Conservation (phyloP, 2,797 vertebrate species). For the Diplodus puntazzo region DNA sequence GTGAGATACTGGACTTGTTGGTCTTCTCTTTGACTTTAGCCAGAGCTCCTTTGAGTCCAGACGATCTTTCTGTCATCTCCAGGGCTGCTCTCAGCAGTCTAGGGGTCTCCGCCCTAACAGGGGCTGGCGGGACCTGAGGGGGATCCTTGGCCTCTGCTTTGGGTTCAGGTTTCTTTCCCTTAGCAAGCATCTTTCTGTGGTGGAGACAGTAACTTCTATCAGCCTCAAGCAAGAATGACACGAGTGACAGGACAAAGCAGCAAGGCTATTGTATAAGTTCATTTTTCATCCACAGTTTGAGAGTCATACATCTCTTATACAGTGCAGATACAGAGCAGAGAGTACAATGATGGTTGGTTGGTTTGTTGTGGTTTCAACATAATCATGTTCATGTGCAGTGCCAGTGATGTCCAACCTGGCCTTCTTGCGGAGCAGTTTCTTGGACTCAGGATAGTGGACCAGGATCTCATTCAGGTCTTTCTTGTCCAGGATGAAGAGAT, state of each 20-base stretch:
- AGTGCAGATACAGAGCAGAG: neutral
- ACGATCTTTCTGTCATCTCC: constrained; percentile 83
- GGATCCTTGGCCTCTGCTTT: constrained; percentile 80
- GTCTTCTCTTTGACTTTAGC: constrained; percentile 88
- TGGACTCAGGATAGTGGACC: constrained; percentile 97
- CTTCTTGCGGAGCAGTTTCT: constrained; percentile 96
- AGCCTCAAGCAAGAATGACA: neutral
- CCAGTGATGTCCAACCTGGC: constrained; percentile 86
- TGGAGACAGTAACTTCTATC: constrained; percentile 19
- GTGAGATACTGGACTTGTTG: constrained; percentile 85
- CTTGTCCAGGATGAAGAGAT: constrained; percentile 98
- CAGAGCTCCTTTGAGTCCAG: constrained; percentile 85
- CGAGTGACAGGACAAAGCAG: neutral
- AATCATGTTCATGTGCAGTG: neutral
- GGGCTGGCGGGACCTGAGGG: constrained; percentile 78
- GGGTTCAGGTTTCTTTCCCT: constrained; percentile 87
- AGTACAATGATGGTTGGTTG: neutral
- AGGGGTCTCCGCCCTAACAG: constrained; percentile 87
- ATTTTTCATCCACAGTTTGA: neutral
- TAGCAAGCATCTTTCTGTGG: constrained; percentile 93
- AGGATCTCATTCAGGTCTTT: constrained; percentile 97
- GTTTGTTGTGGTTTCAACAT: neutral
- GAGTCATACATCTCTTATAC: too few species aligned
- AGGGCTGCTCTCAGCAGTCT: constrained; percentile 92
- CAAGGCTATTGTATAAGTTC: neutral